Evolutionary conservation across 2,888 invertebrate species (phyloP).

Genomic region (Sepiola atlantica): DNA sequence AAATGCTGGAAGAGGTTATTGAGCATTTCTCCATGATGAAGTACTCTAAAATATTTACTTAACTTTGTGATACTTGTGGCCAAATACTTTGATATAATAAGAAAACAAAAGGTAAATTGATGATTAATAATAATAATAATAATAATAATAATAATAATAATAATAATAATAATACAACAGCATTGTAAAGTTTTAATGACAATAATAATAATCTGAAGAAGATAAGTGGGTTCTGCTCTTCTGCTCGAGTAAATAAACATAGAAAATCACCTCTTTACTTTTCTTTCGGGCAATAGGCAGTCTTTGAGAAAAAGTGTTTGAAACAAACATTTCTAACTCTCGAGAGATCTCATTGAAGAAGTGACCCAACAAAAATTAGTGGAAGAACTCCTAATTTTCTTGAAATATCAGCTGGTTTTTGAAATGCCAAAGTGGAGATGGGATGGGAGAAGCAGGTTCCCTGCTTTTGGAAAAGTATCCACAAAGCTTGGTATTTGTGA

Average conservation of each 20-base stretch:
- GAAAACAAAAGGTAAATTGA: neutral
- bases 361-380: constrained; percentile 32
- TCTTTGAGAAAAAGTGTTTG: neutral
- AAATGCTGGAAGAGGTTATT: neutral
- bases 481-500: neutral
- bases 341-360: neutral
- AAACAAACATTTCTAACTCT: neutral
- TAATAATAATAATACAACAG: neutral
- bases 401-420: constrained; percentile 19
- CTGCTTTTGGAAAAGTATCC: neutral
- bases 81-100: neutral
- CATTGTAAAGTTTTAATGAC: neutral
- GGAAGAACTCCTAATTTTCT: constrained; percentile 32
- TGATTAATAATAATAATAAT: neutral
- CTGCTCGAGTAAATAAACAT: neutral
- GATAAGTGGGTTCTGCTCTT: neutral
- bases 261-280: neutral
- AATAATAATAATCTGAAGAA: neutral
- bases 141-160: neutral
- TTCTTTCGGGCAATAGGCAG: neutral
- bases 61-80: neutral
- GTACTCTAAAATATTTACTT: neutral
- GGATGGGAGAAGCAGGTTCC: neutral
- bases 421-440: neutral
- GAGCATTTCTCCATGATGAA: neutral